These are phyloP conservation scores for Philaethria dido DNA, from an alignment of 2,888 invertebrate genomes.

Conservation along the genomic window DNA sequence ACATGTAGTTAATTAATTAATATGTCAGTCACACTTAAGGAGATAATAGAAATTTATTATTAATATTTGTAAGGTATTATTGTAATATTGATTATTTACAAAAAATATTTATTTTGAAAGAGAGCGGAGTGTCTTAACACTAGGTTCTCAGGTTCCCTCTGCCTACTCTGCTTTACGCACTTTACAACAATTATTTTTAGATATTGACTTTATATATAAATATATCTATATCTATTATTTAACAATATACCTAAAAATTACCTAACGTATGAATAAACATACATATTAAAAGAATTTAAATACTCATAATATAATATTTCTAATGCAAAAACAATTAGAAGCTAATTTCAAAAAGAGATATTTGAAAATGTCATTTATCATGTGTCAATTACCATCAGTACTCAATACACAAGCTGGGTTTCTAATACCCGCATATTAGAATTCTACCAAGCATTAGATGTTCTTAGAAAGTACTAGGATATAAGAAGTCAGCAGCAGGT, in stretches of 20 bases:
- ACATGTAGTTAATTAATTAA: not conserved
- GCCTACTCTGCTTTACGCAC: too few relatives aligned
- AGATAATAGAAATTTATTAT: too few relatives aligned
- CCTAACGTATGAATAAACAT: too few relatives aligned
- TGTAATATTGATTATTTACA: not conserved
- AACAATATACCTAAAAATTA: too few relatives aligned
- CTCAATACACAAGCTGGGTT: not conserved
- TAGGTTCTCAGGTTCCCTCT: too few relatives aligned
- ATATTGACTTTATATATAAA: too few relatives aligned
- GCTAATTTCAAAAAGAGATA: not conserved
- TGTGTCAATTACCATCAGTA: not conserved
- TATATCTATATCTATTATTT: too few relatives aligned
- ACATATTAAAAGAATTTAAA: too few relatives aligned
- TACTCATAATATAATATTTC: not conserved
- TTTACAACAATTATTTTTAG: too few relatives aligned
- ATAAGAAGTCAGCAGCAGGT: conserved; percentile 66
- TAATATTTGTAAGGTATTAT: not conserved
- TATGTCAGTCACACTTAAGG: not conserved
- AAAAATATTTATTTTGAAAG: too few relatives aligned
- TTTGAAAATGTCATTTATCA: not conserved
- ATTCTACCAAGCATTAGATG: conserved; percentile 77
- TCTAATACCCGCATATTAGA: conserved; percentile 56
- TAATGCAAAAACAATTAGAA: not conserved
- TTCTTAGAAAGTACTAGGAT: conserved; percentile 82
- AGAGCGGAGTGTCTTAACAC: too few relatives aligned